Evolutionary conservation across 2,888 invertebrate species (phyloP), one percentile per base, ranked within the genome.

Genomic region (Hipparchia semele): DNA sequence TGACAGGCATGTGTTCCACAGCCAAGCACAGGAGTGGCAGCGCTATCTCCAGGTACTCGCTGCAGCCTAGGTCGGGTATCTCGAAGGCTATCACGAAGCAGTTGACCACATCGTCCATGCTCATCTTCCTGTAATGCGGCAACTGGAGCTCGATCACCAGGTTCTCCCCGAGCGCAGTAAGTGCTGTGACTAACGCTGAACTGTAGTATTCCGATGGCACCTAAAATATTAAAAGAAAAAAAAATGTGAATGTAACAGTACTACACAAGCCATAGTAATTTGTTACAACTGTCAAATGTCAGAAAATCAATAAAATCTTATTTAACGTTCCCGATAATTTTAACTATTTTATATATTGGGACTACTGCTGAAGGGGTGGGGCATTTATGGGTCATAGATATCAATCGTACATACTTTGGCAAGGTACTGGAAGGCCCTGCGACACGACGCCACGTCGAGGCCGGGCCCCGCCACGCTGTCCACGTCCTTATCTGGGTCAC

Each of bases 401-500:
- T 5, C 2, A 39, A 39, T 39, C 5, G 2, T 39, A 84, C 88
- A 82, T 79, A 94, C 94, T 87, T 91, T 91, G 76, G 91, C 87
- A 77, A 94, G 89, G 80, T 92, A 94, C 69, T 94, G 88, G 84
- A 96, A 97, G 9, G 97, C 96, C 85, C 97, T 93, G 73, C 96
- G 94, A 79, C 97, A 95, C 0, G 97, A 95, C 0, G 94, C 94
- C 68, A 97, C 94, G 87, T 98, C 98, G n/a, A 98, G 94, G 45
- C 91, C 95, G 0, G 94, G 92, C 84, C 95, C 86, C 76, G 92
- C 83, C 74, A 96, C 95, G 81, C 97, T 96, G 82, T 98, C 98
- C 81, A 97, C 96, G 84, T 98, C 98, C 90, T 98, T 98, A 81
- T 98, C 98, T 77, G 96, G 95, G 85, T 98, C 98, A 69, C 89